Percentiles rank a stretch among this genome's conserved stretches.
phyloP scores from a whole-genome alignment of 1,140 invertebrate genomes.

The Nomia melanderi region DNA sequence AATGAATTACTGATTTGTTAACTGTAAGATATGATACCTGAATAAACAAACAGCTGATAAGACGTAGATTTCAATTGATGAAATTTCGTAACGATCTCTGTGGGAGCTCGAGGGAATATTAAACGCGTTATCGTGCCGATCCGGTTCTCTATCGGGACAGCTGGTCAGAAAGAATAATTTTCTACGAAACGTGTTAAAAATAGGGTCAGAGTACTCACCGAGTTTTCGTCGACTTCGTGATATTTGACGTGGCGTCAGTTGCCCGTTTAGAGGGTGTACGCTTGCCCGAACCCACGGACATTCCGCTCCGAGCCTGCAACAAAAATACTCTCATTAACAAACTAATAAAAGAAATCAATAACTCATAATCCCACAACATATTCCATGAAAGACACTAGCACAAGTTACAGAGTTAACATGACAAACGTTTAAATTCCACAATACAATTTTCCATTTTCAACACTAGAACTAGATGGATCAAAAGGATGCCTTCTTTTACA shows the following conservation, averaged over 20 bases:
- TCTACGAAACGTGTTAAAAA: background rate
- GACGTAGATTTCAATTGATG: background rate
- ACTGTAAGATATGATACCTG: background rate
- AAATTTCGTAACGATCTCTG: background rate
- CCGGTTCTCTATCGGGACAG: background rate
- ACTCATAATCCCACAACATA: no score
- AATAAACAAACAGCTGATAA: background rate
- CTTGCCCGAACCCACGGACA: slow-evolving; percentile 62
- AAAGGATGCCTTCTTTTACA: slow-evolving; percentile 33
- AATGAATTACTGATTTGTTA: no score
- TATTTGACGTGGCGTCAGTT: slow-evolving; percentile 33
- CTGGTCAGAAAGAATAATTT: background rate
- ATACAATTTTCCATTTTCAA: no score
- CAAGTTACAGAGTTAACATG: no score
- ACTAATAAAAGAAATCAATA: no score
- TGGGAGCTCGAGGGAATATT: background rate
- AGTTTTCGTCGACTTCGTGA: slow-evolving; percentile 31
- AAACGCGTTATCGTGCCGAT: background rate
- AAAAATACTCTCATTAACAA: background rate
- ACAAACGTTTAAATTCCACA: no score
- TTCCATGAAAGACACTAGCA: no score
- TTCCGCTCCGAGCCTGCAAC: slow-evolving; percentile 63
- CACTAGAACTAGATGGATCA: no score
- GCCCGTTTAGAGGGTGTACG: slow-evolving; percentile 60
- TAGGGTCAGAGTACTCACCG: slow-evolving; percentile 41